A percentile compares a stretch with the other conserved stretches of the same genome.
Conservation (phyloP, 2,888 invertebrate species). For the Yponomeuta evonymella region DNA sequence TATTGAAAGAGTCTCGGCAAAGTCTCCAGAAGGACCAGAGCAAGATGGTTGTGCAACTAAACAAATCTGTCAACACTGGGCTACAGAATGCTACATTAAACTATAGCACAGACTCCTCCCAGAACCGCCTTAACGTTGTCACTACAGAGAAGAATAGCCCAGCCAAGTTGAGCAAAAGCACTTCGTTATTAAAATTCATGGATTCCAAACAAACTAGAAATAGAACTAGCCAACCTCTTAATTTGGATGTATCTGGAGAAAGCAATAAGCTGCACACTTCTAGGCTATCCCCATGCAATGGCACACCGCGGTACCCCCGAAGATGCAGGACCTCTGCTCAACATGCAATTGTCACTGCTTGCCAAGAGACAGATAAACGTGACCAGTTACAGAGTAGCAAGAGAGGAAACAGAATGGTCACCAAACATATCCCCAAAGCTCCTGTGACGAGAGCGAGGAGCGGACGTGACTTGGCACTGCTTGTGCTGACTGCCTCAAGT, state of each 20-base stretch:
- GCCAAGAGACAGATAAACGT: neutral
- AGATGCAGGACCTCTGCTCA: constrained; percentile 27
- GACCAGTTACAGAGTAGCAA: neutral
- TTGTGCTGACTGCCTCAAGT: constrained; percentile 47
- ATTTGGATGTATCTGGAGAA: neutral
- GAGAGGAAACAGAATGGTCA: neutral
- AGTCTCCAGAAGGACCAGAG: constrained; percentile 32
- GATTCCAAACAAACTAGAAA: constrained; percentile 34
- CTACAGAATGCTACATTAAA: constrained; percentile 36
- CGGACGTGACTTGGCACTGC: constrained; percentile 41
- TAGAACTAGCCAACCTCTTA: constrained; percentile 24
- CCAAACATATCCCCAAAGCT: too few species aligned
- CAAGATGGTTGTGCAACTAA: constrained; percentile 36
- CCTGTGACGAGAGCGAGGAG: constrained; percentile 3
- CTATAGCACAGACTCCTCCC: constrained; percentile 59
- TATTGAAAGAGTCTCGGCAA: constrained; percentile 44
- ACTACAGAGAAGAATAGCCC: constrained; percentile 40
- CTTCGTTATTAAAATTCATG: constrained; percentile 55
- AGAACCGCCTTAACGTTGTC: constrained; percentile 54
- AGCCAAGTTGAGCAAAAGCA: constrained; percentile 41
- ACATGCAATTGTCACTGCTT: neutral
- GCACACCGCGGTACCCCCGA: constrained; percentile 54
- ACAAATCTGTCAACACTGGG: constrained; percentile 49
- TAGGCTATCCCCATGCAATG: constrained; percentile 45
- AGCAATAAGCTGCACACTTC: constrained; percentile 33